phyloP scores from a whole-genome alignment of 2,113 vertebrate species.

The Oreochromis spilurus region DNA sequence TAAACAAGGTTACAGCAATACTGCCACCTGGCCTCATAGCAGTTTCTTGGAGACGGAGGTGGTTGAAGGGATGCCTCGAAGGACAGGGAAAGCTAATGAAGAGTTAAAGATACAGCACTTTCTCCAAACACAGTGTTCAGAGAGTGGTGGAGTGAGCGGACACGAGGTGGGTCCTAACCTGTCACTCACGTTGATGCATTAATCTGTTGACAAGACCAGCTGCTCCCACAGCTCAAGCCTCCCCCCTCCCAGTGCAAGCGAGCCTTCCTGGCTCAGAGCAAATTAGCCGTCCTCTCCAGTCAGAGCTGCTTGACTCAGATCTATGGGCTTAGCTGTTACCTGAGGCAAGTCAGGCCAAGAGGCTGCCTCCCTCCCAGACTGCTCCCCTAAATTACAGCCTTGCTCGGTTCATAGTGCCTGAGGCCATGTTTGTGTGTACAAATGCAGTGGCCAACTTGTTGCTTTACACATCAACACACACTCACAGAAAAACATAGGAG shows the following conservation, averaged over 20 bases:
- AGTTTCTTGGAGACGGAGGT: not conserved
- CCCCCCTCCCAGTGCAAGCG: slow-evolving; percentile 20
- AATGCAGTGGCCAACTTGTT: slow-evolving; percentile 19
- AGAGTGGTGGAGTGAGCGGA: slow-evolving; percentile 10
- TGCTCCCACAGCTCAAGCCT: slow-evolving; percentile 58
- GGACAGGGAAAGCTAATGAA: not conserved
- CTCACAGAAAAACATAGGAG: slow-evolving; percentile 12
- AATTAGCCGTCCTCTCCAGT: slow-evolving; percentile 57
- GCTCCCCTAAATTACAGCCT: slow-evolving; percentile 59
- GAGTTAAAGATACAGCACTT: not conserved
- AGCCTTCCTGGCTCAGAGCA: slow-evolving; percentile 38
- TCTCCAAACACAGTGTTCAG: not conserved
- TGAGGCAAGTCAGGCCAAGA: slow-evolving; percentile 62
- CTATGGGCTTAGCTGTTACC: slow-evolving; percentile 62
- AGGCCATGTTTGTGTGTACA: slow-evolving; percentile 49
- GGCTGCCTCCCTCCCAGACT: slow-evolving; percentile 35
- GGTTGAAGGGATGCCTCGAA: slow-evolving; percentile 1
- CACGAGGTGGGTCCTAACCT: slow-evolving; percentile 37
- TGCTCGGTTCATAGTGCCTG: slow-evolving; percentile 32
- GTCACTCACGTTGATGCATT: slow-evolving; percentile 71
- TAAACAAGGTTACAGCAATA: slow-evolving; percentile 32
- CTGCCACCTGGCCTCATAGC: slow-evolving; percentile 48
- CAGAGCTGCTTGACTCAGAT: slow-evolving; percentile 57
- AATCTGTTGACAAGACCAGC: slow-evolving; percentile 70
- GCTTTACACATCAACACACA: slow-evolving; percentile 47